phyloP scores from a whole-genome alignment of 2,888 invertebrate genomes.

The Nesidiocoris tenuis region DNA sequence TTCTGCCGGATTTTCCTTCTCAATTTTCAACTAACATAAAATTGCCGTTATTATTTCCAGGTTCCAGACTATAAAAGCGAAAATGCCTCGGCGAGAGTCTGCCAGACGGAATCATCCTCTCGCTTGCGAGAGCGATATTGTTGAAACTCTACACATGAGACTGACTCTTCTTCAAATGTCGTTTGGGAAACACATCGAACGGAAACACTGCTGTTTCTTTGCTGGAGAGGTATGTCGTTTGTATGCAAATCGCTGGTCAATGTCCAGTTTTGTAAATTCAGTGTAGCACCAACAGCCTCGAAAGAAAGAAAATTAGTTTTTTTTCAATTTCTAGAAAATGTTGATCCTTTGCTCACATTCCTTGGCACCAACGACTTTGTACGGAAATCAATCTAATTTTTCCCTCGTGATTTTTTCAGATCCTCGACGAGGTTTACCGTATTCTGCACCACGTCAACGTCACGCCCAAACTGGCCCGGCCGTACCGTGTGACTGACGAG shows the following conservation, averaged over 20 bases:
- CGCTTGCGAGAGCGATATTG: constrained; percentile 88
- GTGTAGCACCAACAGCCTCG: no score
- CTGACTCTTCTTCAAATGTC: constrained; percentile 89
- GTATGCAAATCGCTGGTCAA: no score
- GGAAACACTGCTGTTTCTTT: constrained; percentile 90
- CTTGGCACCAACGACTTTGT: no score
- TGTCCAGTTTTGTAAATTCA: no score
- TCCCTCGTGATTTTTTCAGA: constrained; percentile 61
- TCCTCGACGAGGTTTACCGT: constrained; percentile 86
- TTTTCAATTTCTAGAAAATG: not conserved
- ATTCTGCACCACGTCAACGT: constrained; percentile 80
- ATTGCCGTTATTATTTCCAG: no score
- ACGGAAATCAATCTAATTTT: no score
- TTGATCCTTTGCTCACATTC: no score
- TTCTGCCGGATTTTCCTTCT: no score
- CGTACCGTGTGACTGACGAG: constrained; percentile 92
- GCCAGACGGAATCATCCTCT: constrained; percentile 86
- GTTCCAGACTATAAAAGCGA: constrained; percentile 83
- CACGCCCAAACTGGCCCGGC: constrained; percentile 77
- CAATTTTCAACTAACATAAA: no score
- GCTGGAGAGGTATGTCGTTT: constrained; percentile 85
- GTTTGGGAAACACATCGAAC: constrained; percentile 90
- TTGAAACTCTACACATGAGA: constrained; percentile 90
- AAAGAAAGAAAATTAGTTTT: no score
- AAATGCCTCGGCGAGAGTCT: constrained; percentile 89